phyloP scores from a whole-genome alignment of 1,140 invertebrate species.

The Leucophenga varia region DNA sequence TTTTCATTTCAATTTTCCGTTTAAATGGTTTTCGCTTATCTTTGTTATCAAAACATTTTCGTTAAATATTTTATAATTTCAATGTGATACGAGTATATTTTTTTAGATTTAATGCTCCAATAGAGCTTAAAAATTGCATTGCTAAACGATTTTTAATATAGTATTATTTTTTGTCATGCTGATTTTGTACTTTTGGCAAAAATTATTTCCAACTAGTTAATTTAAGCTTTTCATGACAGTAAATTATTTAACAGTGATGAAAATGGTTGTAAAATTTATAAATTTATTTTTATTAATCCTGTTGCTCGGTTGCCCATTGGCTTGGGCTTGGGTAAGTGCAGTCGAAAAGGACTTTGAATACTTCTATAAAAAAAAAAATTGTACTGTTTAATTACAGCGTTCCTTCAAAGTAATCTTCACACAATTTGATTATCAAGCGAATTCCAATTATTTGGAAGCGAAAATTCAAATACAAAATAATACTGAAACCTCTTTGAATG shows the following conservation, averaged over 20 bases:
- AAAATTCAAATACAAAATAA: conserved; percentile 32
- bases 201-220: background rate
- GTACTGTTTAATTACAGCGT: conserved; percentile 24
- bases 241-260: conserved; percentile 13
- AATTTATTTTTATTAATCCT: conserved; percentile 6
- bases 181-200: background rate
- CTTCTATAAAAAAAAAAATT: too few species aligned
- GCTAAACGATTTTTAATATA: background rate
- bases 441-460: conserved; percentile 29
- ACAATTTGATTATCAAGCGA: conserved; percentile 24
- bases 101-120: conserved; percentile 15
- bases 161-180: background rate
- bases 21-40: conserved; percentile 1
- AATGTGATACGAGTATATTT: too few species aligned
- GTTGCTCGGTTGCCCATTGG: conserved; percentile 2
- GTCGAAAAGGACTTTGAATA: background rate
- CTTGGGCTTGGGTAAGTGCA: conserved; percentile 14
- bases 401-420: conserved; percentile 44
- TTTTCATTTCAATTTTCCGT: conserved; percentile 6
- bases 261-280: conserved; percentile 8
- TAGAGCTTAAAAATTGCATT: conserved; percentile 9
- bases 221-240: background rate
- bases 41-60: too few species aligned
- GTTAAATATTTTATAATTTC: background rate
- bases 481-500: conserved; percentile 18